Percentiles rank a stretch among this genome's conserved stretches.
Evolutionary conservation across 2,113 vertebrate species (phyloP).

Genomic region (Trematomus loennbergii): DNA sequence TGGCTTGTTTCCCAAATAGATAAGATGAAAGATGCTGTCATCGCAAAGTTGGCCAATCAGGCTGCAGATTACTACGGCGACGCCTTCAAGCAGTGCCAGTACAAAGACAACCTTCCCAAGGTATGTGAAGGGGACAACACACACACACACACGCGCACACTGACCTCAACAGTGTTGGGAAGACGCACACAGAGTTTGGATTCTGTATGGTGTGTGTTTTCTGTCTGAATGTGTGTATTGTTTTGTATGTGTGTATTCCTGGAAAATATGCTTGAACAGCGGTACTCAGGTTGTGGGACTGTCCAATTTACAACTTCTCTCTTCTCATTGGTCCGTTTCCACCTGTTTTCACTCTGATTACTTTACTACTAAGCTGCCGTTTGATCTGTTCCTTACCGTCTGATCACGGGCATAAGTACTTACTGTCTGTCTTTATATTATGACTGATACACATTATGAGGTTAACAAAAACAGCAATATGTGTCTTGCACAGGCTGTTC

Average conservation of each 20-base stretch:
- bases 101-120: conserved; percentile 98
- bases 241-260: conserved; percentile 27
- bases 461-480: not conserved
- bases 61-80: conserved; percentile 97
- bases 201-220: conserved; percentile 19
- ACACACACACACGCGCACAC: not conserved
- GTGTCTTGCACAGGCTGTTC: too few species aligned
- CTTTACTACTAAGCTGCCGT: conserved; percentile 39
- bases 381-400: conserved; percentile 29
- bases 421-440: conserved; percentile 19
- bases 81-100: conserved; percentile 98
- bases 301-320: conserved; percentile 27
- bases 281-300: conserved; percentile 48
- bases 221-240: conserved; percentile 40
- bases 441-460: not conserved
- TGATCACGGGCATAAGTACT: conserved; percentile 22
- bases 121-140: conserved; percentile 79
- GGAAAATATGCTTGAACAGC: conserved; percentile 1
- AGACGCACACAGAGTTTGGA: conserved; percentile 1
- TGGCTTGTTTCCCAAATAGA: conserved; percentile 79
- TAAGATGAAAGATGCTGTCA: conserved; percentile 97
- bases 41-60: conserved; percentile 97
- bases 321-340: conserved; percentile 65
- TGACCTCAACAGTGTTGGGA: too few species aligned
- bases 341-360: conserved; percentile 54